Conservation (phyloP, 1,140 invertebrate genomes). For the Apolygus lucorum region DNA sequence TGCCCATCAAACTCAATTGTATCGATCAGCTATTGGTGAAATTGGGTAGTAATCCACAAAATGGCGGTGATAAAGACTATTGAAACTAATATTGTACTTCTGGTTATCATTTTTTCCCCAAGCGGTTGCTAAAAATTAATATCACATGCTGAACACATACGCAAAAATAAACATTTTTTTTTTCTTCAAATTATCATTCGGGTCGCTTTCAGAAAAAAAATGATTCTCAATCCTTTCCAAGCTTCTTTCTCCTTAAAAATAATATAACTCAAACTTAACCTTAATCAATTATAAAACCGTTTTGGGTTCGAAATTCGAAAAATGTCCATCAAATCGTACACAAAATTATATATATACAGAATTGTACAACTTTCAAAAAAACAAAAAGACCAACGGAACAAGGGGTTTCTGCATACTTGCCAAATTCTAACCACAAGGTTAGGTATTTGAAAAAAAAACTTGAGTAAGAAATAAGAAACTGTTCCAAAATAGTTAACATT, state of each 20-base stretch:
- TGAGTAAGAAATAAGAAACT: constrained; percentile 1
- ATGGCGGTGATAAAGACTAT: background rate
- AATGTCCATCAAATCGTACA: no score
- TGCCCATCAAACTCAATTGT: background rate
- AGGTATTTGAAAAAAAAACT: no score
- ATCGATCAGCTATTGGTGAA: no score
- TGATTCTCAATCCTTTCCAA: background rate
- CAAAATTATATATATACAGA: no score
- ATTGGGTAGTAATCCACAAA: background rate
- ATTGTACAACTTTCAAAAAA: no score
- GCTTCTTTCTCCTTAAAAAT: background rate
- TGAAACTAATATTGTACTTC: background rate
- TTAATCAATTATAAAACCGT: no score
- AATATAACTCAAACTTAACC: background rate
- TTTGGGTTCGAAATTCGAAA: no score
- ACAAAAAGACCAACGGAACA: no score
- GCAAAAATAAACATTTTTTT: background rate
- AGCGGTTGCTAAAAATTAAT: background rate
- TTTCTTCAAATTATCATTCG: background rate
- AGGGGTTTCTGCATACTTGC: no score
- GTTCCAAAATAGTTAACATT: constrained; percentile 10
- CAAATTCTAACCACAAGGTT: no score
- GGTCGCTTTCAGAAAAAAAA: background rate
- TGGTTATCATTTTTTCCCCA: background rate
- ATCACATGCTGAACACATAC: constrained; percentile 8